Base-by-base conservation (phyloP, 2,888 invertebrate genomes). In the Mesorhabditis belari region DNA sequence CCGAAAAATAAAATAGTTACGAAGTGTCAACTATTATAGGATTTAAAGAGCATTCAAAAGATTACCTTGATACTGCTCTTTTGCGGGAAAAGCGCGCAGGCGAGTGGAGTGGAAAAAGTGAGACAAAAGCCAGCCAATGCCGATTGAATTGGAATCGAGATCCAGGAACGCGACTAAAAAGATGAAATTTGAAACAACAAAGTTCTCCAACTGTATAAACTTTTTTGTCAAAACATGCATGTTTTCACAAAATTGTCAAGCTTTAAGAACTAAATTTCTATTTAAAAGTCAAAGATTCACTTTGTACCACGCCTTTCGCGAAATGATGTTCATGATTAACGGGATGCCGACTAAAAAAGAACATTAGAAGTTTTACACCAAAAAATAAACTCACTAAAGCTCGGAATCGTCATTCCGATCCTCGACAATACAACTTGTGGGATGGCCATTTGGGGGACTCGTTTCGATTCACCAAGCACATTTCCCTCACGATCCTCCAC, bases 51-150 rank as follows among this genome's bases (percentile, higher is more conserved):
- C 12, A 35, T 9, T n/a, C 44, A 9, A 35, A 35, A 35, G n/a
- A 9, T 17, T 17, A 88, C 87, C 17, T 86, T 81, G 61, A 85
- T 80, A 1, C 83, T 83, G 63, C 83, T 83, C 71, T 59, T 87
- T 82, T 96, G 95, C 49, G 90, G 89, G 82, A 95, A 96, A 62
- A 94, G 85, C 6, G 95, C 96, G 83, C 95, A 96, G 76, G 92
- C 91, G 69, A 95, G 83, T 0, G 96, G 96, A 5, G 95, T 96
- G 5, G 94, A 91, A 83, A 95, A 90, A 0, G 90, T 88, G 50
- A 95, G 86, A 80, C 89, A 82, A 76, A 64, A 79, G 75, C 68
- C 77, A 35, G 75, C 67, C 52, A 72, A 55, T 5, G 64, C 28
- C 2, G 69, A 65, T 61, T 73, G 71, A 5, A 72, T 66, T 6